phyloP scores from a whole-genome alignment of 2,888 invertebrate species.

The Sympetrum striolatum region DNA sequence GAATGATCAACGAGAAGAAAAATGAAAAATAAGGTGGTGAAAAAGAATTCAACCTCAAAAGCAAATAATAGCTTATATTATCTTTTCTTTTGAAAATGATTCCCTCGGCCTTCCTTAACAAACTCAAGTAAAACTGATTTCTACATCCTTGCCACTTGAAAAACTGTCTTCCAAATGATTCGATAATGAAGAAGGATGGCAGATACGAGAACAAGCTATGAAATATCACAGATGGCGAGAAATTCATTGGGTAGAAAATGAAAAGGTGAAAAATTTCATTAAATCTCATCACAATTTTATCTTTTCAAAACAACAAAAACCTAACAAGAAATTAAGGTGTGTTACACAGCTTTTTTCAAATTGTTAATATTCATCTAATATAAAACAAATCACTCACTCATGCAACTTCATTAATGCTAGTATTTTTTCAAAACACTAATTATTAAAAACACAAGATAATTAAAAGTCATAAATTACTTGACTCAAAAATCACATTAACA shows the following conservation, averaged over 20 bases:
- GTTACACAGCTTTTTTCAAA: slow-evolving; percentile 43
- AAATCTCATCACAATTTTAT: slow-evolving; percentile 36
- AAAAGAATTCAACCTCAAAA: too few species aligned
- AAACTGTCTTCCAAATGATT: too few species aligned
- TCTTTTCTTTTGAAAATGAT: too few species aligned
- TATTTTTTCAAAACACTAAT: slow-evolving; percentile 29
- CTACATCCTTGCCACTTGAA: too few species aligned
- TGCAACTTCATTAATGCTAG: slow-evolving; percentile 34
- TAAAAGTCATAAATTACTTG: slow-evolving; percentile 37
- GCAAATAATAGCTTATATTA: too few species aligned
- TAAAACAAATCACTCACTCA: slow-evolving; percentile 38
- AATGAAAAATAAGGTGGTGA: too few species aligned
- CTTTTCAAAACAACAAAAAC: slow-evolving; percentile 43
- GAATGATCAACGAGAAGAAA: too few species aligned
- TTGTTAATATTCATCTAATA: slow-evolving; percentile 14
- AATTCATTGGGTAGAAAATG: background rate
- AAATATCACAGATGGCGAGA: too few species aligned
- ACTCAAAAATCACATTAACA: slow-evolving; percentile 42
- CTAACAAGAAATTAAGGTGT: slow-evolving; percentile 38
- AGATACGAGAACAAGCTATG: too few species aligned
- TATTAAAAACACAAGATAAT: slow-evolving; percentile 12
- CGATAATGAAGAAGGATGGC: too few species aligned
- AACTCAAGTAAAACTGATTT: too few species aligned
- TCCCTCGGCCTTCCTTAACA: too few species aligned
- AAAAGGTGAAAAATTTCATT: slow-evolving; percentile 13